Conservation (phyloP, 1,140 invertebrate species). For the Hormaphis cornu region DNA sequence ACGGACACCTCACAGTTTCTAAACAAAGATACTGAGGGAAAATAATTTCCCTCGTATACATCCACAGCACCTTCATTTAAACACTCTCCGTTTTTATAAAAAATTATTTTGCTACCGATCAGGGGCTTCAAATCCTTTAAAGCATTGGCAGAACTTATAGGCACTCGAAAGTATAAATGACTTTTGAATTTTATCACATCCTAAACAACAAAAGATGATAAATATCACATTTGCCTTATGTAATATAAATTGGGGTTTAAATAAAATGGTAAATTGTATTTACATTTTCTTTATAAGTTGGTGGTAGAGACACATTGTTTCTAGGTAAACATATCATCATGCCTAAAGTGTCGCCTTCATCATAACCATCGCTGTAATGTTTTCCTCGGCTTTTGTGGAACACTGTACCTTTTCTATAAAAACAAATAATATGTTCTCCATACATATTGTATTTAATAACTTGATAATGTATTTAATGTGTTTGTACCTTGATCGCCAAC, state of each 20-base stretch:
- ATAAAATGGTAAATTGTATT: slow-evolving; percentile 34
- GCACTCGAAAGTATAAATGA: slow-evolving; percentile 96
- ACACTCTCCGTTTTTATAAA: slow-evolving; percentile 85
- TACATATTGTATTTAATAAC: background rate
- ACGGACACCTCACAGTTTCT: slow-evolving; percentile 80
- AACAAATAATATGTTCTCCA: background rate
- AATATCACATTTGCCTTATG: background rate
- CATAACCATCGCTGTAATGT: slow-evolving; percentile 76
- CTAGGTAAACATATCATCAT: slow-evolving; percentile 77
- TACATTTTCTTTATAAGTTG: slow-evolving; percentile 87
- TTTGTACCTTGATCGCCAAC: slow-evolving; percentile 80
- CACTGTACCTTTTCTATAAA: slow-evolving; percentile 60
- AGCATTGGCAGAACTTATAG: slow-evolving; percentile 73
- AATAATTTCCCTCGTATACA: slow-evolving; percentile 83
- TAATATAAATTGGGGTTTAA: no score
- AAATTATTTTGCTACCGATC: slow-evolving; percentile 73
- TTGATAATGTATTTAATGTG: background rate
- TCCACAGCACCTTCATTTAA: slow-evolving; percentile 77
- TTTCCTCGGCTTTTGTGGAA: slow-evolving; percentile 93
- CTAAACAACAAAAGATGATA: slow-evolving; percentile 46
- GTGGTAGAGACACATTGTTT: slow-evolving; percentile 61
- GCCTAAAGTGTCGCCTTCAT: slow-evolving; percentile 86
- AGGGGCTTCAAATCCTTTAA: slow-evolving; percentile 68
- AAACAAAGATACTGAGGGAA: slow-evolving; percentile 84
- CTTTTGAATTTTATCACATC: slow-evolving; percentile 95